These are phyloP conservation scores for Silurus meridionalis DNA, from an alignment of 2,113 vertebrate genomes.

Conservation along the genomic window DNA sequence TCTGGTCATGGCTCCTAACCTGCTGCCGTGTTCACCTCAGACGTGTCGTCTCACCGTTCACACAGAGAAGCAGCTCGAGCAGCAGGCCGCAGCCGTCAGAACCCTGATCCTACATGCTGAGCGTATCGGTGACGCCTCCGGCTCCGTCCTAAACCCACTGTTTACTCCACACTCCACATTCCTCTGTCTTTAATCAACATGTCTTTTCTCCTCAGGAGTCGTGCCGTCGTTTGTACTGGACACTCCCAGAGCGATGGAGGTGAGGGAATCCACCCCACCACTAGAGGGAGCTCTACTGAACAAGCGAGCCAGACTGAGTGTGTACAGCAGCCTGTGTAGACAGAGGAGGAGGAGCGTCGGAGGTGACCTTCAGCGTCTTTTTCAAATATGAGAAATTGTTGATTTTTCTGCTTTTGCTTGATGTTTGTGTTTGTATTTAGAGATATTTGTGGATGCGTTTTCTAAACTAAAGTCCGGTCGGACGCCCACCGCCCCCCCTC, in stretches of 20 bases:
- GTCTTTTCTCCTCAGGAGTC: conserved; percentile 38
- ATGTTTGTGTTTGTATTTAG: conserved; percentile 36
- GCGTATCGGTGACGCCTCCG: conserved; percentile 60
- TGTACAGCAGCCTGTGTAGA: conserved; percentile 52
- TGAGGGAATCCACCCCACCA: conserved; percentile 26
- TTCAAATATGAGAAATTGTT: too few species aligned
- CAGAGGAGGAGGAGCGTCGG: conserved; percentile 59
- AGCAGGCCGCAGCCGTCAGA: conserved; percentile 57
- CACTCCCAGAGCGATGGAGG: not conserved
- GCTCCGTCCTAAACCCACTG: not conserved
- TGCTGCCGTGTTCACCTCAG: conserved; percentile 54
- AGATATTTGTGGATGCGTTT: conserved; percentile 60
- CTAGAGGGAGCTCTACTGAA: conserved; percentile 42
- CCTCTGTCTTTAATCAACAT: not conserved
- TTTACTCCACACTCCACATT: not conserved
- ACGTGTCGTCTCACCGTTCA: conserved; percentile 49
- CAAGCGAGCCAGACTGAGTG: conserved; percentile 50
- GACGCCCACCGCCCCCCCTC: conserved; percentile 35
- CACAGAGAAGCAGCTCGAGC: conserved; percentile 58
- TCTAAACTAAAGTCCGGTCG: conserved; percentile 56
- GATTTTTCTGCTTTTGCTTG: not conserved
- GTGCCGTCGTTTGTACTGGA: conserved; percentile 46
- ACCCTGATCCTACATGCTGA: conserved; percentile 60
- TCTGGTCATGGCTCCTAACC: conserved; percentile 66
- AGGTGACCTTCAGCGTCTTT: conserved; percentile 37